Base-by-base conservation (phyloP, 2,113 vertebrate species). In the Syngnathoides biaculeatus region DNA sequence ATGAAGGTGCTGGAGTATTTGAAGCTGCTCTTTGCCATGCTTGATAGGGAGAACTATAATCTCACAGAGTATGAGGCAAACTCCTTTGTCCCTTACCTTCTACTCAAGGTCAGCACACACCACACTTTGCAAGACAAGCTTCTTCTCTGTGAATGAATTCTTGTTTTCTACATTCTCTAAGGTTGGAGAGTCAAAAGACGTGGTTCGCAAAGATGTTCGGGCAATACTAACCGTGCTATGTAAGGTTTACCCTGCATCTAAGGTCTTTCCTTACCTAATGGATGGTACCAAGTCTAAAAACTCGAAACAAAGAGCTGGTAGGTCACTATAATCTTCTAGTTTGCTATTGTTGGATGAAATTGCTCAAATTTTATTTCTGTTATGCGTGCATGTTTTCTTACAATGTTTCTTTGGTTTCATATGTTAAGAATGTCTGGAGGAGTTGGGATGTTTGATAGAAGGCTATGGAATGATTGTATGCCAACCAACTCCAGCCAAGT, bases 201-300 rank as follows among this genome's bases (percentile, higher is more conserved):
- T 95, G 30, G 94, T 99, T 63, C 96, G 97, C 42, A 98, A 93
- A 86, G 97, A 99, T 64, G 97, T 99, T 1, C 94, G 97, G 70
- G 89, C 94, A 78, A 99, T 99, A 79, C 86, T 99, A 71, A 87
- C 91, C 80, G 94, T 94, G 90, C 90, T 99, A 89, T 98, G 95
- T 89, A 94, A 96, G 74, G 93, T 98, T 78, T 97, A 99, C 82
- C 95, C 97, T 67, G 95, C 97, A 56, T 96, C 96, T 87, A 99
- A 98, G 87, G 92, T 99, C 91, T 99, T 99, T 73, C 94, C 93
- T 52, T 97, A 97, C 76, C 91, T 98, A 42, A 98, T 99, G 96
- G 97, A 99, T 27, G 97, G 97, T 22, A 96, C 95, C 5, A 99
- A 99, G 85, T 98, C 97, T 5, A 99, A 99, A 86, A 99, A 99